These are phyloP conservation scores for Denticeps clupeoides DNA, from an alignment of 2,797 vertebrate species.

Conservation along the genomic window DNA sequence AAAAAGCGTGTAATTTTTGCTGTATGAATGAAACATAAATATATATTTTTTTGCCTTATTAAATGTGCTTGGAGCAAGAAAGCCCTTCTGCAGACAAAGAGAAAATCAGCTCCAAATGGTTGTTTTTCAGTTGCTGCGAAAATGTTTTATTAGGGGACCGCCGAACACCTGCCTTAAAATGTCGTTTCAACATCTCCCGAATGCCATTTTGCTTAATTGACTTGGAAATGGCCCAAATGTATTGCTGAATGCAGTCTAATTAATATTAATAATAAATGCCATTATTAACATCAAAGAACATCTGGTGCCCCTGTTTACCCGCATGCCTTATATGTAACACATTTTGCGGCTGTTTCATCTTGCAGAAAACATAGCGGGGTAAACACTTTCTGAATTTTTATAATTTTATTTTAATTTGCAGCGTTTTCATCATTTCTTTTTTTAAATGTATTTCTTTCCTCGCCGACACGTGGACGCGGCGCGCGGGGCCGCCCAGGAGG, in stretches of 20 bases:
- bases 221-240: constrained; percentile 99
- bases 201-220: constrained; percentile 99
- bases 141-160: constrained; percentile 98
- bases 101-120: constrained; percentile 76
- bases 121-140: constrained; percentile 91
- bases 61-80: constrained; percentile 33
- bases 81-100: constrained; percentile 51
- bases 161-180: constrained; percentile 99
- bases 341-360: constrained; percentile 96
- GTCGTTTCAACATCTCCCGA: constrained; percentile 99
- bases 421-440: constrained; percentile 34
- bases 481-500: constrained; percentile 59
- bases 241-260: constrained; percentile 99
- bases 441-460: constrained; percentile 36
- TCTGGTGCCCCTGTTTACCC: constrained; percentile 99
- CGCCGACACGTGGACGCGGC: constrained; percentile 70
- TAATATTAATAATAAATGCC: constrained; percentile 99
- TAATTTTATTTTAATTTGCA: constrained; percentile 17
- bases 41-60: constrained; percentile 37
- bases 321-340: constrained; percentile 98
- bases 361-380: constrained; percentile 83
- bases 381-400: constrained; percentile 67
- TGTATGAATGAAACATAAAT: constrained; percentile 21
- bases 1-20: constrained; percentile 13
- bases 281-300: constrained; percentile 99